Conservation (phyloP, 2,888 invertebrate species). For the Thecophora atra region DNA sequence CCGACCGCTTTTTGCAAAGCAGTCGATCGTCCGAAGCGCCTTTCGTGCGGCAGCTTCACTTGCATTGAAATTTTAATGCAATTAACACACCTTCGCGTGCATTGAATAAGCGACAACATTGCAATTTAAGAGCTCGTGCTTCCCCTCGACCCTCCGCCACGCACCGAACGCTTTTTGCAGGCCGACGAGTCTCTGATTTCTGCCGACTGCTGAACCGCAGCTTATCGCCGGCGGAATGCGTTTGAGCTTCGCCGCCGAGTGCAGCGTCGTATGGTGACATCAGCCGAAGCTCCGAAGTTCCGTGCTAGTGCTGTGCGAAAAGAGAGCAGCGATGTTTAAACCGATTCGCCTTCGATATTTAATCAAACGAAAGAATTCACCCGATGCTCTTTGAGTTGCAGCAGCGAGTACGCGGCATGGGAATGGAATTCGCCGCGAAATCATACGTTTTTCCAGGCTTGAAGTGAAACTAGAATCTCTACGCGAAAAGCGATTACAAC, state of each 20-base stretch:
- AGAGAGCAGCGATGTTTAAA: background rate
- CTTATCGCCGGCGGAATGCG: constrained; percentile 28
- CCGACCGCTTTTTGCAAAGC: background rate
- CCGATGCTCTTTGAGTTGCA: too few species aligned
- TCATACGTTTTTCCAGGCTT: too few species aligned
- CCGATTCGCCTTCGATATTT: too few species aligned
- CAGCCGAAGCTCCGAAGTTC: background rate
- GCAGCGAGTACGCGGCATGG: too few species aligned
- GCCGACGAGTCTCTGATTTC: constrained; percentile 13
- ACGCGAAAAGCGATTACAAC: too few species aligned
- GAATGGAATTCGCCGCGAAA: too few species aligned
- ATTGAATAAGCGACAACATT: constrained; percentile 26
- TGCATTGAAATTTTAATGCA: constrained; percentile 60
- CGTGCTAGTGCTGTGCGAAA: constrained; percentile 16
- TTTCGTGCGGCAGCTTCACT: constrained; percentile 52
- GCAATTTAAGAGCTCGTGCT: constrained; percentile 36
- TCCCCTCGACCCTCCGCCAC: background rate
- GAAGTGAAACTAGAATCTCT: too few species aligned
- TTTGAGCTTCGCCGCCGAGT: constrained; percentile 36
- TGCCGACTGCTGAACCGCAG: constrained; percentile 22
- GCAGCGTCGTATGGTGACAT: constrained; percentile 43
- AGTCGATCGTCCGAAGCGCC: background rate
- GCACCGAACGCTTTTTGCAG: constrained; percentile 29
- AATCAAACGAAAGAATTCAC: too few species aligned
- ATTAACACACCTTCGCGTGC: constrained; percentile 50